Percentiles rank a stretch among this genome's conserved stretches.
phyloP scores from a whole-genome alignment of 2,113 vertebrate genomes.

The Anoplopoma fimbria region DNA sequence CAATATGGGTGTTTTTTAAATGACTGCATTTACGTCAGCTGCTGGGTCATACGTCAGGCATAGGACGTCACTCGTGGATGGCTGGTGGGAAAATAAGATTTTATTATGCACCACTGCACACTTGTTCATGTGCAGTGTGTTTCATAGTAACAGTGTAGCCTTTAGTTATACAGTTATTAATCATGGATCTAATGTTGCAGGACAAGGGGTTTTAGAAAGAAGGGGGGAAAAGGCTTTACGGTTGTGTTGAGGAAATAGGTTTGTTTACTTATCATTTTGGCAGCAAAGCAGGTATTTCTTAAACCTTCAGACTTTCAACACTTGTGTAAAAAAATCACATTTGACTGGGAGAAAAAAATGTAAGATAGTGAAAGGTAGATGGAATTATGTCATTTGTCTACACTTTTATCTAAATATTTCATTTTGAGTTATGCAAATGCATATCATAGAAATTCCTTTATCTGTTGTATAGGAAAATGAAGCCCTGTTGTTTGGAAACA shows the following conservation, averaged over 20 bases:
- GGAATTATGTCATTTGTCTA: no score
- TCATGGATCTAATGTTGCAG: no score
- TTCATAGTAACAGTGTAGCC: neutral
- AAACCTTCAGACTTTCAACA: no score
- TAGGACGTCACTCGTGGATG: slow-evolving; percentile 24
- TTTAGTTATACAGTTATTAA: neutral
- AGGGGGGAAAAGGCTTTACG: no score
- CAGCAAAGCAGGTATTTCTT: neutral
- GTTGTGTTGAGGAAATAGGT: neutral
- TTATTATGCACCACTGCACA: slow-evolving; percentile 3
- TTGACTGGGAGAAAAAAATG: neutral
- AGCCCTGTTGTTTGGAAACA: neutral
- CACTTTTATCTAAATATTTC: neutral
- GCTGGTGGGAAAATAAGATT: neutral
- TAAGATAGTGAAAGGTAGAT: neutral
- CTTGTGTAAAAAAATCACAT: neutral
- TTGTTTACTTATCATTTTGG: neutral
- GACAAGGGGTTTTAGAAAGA: no score
- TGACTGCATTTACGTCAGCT: slow-evolving; percentile 31
- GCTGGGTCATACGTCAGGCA: slow-evolving; percentile 18
- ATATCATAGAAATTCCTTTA: neutral
- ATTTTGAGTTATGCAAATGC: neutral
- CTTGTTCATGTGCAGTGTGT: neutral
- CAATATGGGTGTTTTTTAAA: neutral
- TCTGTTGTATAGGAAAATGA: neutral